These are phyloP conservation scores for Aethes cnicana DNA, from an alignment of 2,888 invertebrate species.

Conservation along the genomic window DNA sequence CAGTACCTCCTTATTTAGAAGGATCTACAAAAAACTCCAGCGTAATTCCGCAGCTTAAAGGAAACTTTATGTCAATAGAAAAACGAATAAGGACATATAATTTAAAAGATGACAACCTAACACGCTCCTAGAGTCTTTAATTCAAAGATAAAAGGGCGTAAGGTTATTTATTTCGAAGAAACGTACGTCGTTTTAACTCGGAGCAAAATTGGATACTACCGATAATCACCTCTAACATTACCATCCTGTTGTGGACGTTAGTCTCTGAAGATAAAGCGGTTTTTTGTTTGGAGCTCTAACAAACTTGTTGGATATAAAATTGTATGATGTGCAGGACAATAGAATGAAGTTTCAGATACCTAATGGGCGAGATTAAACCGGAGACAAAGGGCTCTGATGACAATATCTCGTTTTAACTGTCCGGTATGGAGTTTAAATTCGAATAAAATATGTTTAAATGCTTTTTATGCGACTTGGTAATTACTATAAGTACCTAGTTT, in stretches of 20 bases:
- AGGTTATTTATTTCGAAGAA: too few relatives aligned
- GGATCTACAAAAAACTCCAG: neutral
- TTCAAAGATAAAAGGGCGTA: too few relatives aligned
- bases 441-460: slow-evolving; percentile 10
- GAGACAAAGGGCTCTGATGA: slow-evolving; percentile 41
- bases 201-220: slow-evolving; percentile 46
- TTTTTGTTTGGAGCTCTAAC: slow-evolving; percentile 8
- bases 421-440: slow-evolving; percentile 6
- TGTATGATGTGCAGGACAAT: slow-evolving; percentile 48
- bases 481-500: too few relatives aligned
- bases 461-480: slow-evolving; percentile 26
- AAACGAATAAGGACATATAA: slow-evolving; percentile 40
- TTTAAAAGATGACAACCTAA: slow-evolving; percentile 47
- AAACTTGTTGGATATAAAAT: slow-evolving; percentile 42
- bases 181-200: too few relatives aligned
- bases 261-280: slow-evolving; percentile 29
- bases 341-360: slow-evolving; percentile 41
- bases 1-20: neutral
- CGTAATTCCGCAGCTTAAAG: slow-evolving; percentile 3
- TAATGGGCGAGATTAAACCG: slow-evolving; percentile 43
- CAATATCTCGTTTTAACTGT: slow-evolving; percentile 30
- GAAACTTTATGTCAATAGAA: neutral
- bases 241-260: slow-evolving; percentile 34
- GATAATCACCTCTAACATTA: slow-evolving; percentile 40
- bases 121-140: slow-evolving; percentile 34